Percentiles rank a stretch among this genome's conserved stretches.
These are phyloP conservation scores for Struthio camelus DNA, from an alignment of 2,113 vertebrate species.

Conservation along the genomic window DNA sequence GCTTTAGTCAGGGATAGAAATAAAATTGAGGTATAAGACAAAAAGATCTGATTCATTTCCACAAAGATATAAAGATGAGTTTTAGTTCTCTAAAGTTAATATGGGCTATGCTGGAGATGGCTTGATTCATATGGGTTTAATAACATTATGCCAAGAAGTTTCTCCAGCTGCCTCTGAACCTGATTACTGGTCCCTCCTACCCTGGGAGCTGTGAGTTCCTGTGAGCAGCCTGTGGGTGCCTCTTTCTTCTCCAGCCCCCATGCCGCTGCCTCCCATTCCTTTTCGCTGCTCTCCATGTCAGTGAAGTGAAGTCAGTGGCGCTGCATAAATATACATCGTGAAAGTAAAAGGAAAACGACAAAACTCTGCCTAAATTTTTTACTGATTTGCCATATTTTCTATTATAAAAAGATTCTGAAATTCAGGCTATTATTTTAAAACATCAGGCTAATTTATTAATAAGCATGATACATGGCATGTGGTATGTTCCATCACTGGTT, in stretches of 20 bases:
- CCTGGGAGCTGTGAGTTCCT: rapidly evolving
- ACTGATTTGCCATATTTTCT: neutral
- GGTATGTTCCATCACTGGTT: neutral
- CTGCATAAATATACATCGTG: neutral
- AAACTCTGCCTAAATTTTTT: neutral
- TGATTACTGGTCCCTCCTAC: neutral
- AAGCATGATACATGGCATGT: neutral
- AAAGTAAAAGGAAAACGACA: neutral
- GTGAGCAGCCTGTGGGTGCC: neutral
- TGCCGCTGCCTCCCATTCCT: neutral
- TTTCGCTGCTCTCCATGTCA: neutral
- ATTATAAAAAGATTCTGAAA: neutral
- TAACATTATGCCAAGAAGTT: too few relatives aligned
- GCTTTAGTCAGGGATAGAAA: neutral
- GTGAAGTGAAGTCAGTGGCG: neutral
- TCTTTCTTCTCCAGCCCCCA: neutral
- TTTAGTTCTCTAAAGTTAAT: neutral
- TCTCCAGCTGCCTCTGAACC: neutral
- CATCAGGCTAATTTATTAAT: neutral
- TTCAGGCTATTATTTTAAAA: neutral
- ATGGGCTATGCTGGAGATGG: too few relatives aligned
- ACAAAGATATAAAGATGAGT: neutral
- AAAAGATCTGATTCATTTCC: neutral
- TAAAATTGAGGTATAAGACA: neutral
- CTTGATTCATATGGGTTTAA: too few relatives aligned